A percentile compares a stretch with the other conserved stretches of the same genome.
phyloP scores from a whole-genome alignment of 2,113 vertebrate genomes.

The Benitochromis conjunctus region DNA sequence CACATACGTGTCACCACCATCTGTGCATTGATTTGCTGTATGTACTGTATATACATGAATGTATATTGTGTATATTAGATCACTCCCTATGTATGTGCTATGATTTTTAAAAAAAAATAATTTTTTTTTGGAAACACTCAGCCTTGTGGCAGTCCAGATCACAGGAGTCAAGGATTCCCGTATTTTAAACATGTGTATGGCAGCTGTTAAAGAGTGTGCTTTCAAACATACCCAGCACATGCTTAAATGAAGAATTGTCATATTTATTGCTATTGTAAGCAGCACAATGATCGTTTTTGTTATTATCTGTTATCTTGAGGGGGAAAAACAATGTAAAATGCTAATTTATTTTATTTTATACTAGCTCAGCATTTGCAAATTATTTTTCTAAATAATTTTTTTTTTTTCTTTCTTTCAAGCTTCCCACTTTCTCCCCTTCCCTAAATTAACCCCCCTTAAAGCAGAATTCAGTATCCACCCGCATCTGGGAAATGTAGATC shows the following conservation, averaged over 20 bases:
- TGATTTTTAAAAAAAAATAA: constrained; percentile 14
- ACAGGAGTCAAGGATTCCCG: constrained; percentile 43
- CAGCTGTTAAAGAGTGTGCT: constrained; percentile 59
- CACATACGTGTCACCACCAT: constrained; percentile 45
- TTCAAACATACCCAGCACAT: constrained; percentile 41
- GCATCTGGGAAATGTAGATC: neutral
- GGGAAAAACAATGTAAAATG: constrained; percentile 16
- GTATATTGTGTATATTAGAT: constrained; percentile 74
- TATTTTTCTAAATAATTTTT: constrained; percentile 66
- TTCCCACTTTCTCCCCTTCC: neutral
- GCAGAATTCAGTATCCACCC: constrained; percentile 35
- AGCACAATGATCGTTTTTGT: constrained; percentile 62
- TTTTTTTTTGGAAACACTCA: constrained; percentile 4
- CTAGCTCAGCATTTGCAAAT: constrained; percentile 63
- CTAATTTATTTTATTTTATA: constrained; percentile 77
- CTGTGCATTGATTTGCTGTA: constrained; percentile 72
- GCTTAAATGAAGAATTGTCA: constrained; percentile 39
- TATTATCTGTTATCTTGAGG: constrained; percentile 51
- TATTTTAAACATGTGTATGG: constrained; percentile 41
- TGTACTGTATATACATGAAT: constrained; percentile 70
- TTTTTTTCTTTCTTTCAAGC: constrained; percentile 7
- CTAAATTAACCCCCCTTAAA: neutral
- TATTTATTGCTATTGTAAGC: constrained; percentile 67
- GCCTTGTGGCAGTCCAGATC: constrained; percentile 41
- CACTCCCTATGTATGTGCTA: constrained; percentile 57